phyloP scores from a whole-genome alignment of 2,113 vertebrate genomes.

The Euleptes europaea region DNA sequence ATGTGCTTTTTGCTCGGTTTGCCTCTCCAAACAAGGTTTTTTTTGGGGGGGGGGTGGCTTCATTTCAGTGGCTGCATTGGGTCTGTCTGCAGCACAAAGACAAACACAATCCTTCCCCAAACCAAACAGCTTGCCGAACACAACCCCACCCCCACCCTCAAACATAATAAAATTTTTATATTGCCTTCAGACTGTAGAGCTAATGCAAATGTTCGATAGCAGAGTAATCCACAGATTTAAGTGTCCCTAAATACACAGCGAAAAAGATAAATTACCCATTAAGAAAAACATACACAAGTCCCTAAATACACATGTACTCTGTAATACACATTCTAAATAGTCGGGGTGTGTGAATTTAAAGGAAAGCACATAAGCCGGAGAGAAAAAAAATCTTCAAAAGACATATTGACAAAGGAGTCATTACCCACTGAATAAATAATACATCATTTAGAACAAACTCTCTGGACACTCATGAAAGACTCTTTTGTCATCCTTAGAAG shows the following conservation, averaged over 20 bases:
- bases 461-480: slow-evolving; percentile 42
- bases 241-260: slow-evolving; percentile 64
- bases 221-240: slow-evolving; percentile 68
- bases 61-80: background rate
- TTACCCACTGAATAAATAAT: slow-evolving; percentile 66
- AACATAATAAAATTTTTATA: slow-evolving; percentile 30
- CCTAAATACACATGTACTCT: slow-evolving; percentile 65
- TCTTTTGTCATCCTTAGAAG: slow-evolving; percentile 45
- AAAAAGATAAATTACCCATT: slow-evolving; percentile 70
- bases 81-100: background rate
- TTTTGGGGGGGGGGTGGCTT: background rate
- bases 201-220: slow-evolving; percentile 42
- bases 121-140: background rate
- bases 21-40: background rate
- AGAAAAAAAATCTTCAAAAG: slow-evolving; percentile 56
- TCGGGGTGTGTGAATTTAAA: slow-evolving; percentile 58
- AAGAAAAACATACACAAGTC: slow-evolving; percentile 66
- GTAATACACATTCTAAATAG: slow-evolving; percentile 62
- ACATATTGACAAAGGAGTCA: slow-evolving; percentile 60
- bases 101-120: background rate
- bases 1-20: no score
- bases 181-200: slow-evolving; percentile 45
- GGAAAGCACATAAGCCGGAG: slow-evolving; percentile 49
- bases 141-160: background rate
- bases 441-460: slow-evolving; percentile 61